These are phyloP conservation scores for Antrozous pallidus DNA, from an alignment of 2,797 vertebrate species.

Conservation along the genomic window DNA sequence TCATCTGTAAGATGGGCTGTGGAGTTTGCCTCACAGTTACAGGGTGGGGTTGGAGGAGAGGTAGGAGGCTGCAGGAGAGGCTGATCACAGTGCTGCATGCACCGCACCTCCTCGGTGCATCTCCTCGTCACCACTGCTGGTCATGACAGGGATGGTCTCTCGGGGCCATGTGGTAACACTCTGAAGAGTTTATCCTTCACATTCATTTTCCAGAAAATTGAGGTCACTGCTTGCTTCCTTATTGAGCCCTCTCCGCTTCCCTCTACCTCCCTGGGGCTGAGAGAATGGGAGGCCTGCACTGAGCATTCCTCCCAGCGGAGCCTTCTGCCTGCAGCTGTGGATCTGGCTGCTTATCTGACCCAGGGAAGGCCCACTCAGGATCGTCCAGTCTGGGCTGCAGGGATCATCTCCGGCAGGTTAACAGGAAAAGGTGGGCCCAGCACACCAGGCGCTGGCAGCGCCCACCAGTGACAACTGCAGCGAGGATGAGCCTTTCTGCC, in stretches of 20 bases:
- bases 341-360: constrained; percentile 80
- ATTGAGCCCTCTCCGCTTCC: background rate
- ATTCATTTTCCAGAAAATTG: constrained; percentile 53
- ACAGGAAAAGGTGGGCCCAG: constrained; percentile 92
- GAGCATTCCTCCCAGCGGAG: constrained; percentile 52
- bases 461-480: constrained; percentile 91
- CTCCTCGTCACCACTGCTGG: background rate
- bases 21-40: background rate
- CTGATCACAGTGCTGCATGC: no score
- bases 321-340: constrained; percentile 70
- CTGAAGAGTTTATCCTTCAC: background rate
- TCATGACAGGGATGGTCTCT: background rate
- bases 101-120: no score
- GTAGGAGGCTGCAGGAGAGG: no score
- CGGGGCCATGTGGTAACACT: background rate
- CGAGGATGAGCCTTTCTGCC: constrained; percentile 96
- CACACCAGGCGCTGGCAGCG: constrained; percentile 87
- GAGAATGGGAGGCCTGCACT: constrained; percentile 44
- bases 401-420: constrained; percentile 88
- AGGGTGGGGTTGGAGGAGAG: background rate
- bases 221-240: constrained; percentile 35
- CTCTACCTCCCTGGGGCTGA: background rate
- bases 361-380: constrained; percentile 75
- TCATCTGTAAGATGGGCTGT: background rate
- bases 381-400: constrained; percentile 78